phyloP scores from a whole-genome alignment of 1,140 invertebrate genomes.

The Nasonia giraulti region DNA sequence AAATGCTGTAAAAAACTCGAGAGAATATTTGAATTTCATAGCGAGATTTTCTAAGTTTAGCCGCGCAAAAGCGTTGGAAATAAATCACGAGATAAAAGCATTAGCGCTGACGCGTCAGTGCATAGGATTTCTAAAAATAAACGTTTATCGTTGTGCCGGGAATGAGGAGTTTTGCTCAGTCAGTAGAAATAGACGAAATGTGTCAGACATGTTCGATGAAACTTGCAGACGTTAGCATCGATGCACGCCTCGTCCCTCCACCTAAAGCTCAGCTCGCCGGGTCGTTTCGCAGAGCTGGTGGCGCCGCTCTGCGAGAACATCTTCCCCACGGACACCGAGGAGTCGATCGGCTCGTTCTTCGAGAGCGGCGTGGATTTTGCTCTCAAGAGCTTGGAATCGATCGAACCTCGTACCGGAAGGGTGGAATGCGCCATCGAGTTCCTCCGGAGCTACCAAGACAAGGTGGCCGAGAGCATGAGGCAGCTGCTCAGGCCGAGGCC shows the following conservation, averaged over 20 bases:
- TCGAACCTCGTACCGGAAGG: conserved; percentile 52
- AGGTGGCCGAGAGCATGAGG: conserved; percentile 43
- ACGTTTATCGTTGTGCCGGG: background rate
- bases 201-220: no score
- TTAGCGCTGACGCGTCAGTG: background rate
- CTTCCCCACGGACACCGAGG: conserved; percentile 53
- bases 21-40: conserved; percentile 4
- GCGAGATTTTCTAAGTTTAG: background rate
- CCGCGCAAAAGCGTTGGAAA: background rate
- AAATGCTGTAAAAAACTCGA: background rate
- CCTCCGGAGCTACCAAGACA: conserved; percentile 28
- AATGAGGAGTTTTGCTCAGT: background rate
- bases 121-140: background rate
- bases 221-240: conserved; percentile 67
- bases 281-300: conserved; percentile 56
- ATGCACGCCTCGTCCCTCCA: conserved; percentile 69
- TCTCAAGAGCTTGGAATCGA: conserved; percentile 49
- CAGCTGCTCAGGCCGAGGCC: conserved; percentile 25
- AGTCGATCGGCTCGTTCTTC: conserved; percentile 45
- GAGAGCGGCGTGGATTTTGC: conserved; percentile 49
- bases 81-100: conserved; percentile 3
- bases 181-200: background rate
- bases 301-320: conserved; percentile 55
- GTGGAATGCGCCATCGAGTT: conserved; percentile 19
- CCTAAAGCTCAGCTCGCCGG: conserved; percentile 62